Base-by-base conservation (phyloP, 1,140 invertebrate species). In the Philaenus spumarius region DNA sequence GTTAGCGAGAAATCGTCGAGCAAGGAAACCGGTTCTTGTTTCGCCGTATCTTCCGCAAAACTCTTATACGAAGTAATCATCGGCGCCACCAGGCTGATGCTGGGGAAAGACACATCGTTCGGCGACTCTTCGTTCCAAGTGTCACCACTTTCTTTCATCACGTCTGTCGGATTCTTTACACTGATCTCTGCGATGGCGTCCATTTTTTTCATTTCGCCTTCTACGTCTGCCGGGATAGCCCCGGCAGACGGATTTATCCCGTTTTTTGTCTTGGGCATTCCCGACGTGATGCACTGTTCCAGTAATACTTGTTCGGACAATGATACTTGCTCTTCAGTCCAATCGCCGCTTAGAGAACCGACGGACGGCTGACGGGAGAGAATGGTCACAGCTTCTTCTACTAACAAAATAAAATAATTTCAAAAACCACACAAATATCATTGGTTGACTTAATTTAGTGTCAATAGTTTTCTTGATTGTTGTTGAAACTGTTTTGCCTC, bases 281-380 rank as follows among this genome's bases (percentile, higher is more conserved):
- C 85, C 2, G 82, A 81, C 61, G 81, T 82, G 26, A 90, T 92
- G 61, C 89, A 92, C 58, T 91, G 79, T 66, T 92, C 86, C 51
- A 93, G 77, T 12, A 93, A 75, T 47, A 82, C 80, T 66, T 86
- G 81, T 55, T 64, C 61, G 11, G 58, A 39, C 6, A 64, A 30
- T 12, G 72, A 70, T 0, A 73, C 72, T 17, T 73, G 69, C 54
- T 89, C 85, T 15, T 83, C 82, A 0, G 84, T 84, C 58, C 83
- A 82, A 64, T 84, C 83, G 61, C 82, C 78, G 71, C 75, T 84
- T 62, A 74, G 75, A 9, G 78, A 86, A 69, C 78, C 83, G 20
- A 82, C 15, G 22, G 30, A 55, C 1, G 40, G 20, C 23, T 55
- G 52, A 1, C 50, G 43, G 3, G 60, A 57, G 3, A 62, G 35